phyloP scores from a whole-genome alignment of 2,113 vertebrate species.

The Nerophis lumbriciformis region DNA sequence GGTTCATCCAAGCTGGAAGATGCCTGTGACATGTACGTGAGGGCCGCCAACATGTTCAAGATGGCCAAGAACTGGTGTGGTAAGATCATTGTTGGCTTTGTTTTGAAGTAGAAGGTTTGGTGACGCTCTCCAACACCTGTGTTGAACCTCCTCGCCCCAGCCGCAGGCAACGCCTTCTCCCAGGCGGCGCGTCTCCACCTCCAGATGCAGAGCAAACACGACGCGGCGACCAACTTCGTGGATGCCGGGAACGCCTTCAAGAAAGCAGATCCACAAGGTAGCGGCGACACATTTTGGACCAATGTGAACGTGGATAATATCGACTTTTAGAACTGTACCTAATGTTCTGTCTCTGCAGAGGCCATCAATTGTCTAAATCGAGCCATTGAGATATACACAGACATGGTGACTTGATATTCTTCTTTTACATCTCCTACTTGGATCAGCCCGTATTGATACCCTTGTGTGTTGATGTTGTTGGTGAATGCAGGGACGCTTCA shows the following conservation, averaged over 20 bases:
- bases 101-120: not conserved
- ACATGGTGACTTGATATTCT: constrained; percentile 78
- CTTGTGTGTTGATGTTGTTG: not conserved
- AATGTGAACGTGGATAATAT: not conserved
- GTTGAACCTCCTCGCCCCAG: constrained; percentile 57
- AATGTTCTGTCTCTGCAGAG: constrained; percentile 69
- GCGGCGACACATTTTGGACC: too few relatives aligned
- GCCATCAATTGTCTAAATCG: constrained; percentile 89
- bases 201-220: constrained; percentile 91
- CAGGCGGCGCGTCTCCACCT: constrained; percentile 85
- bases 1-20: constrained; percentile 88
- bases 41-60: constrained; percentile 93
- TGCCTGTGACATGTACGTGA: constrained; percentile 85
- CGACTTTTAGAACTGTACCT: not conserved
- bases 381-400: constrained; percentile 93
- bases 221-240: constrained; percentile 86
- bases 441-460: not conserved
- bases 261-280: constrained; percentile 92
- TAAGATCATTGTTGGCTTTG: constrained; percentile 40
- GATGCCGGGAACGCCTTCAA: constrained; percentile 92
- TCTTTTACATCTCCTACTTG: not conserved
- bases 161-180: constrained; percentile 87
- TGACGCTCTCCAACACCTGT: not conserved
- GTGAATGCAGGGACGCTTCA: constrained; percentile 81
- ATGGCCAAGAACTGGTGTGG: constrained; percentile 97